Conservation (phyloP, 2,888 invertebrate species). For the Aporophyla lueneburgensis region DNA sequence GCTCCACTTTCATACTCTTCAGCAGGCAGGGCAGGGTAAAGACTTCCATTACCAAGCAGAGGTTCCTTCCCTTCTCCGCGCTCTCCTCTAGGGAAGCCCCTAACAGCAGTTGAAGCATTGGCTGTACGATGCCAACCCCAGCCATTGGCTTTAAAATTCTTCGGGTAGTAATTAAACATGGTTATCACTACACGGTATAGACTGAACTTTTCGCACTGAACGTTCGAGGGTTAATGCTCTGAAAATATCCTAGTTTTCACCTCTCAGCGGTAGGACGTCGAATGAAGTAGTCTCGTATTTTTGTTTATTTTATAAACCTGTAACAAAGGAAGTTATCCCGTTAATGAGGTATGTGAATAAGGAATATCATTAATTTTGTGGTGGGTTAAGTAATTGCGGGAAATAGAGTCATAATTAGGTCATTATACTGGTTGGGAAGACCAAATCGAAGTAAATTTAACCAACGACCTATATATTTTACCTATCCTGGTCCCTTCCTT, state of each 20-base stretch:
- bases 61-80: constrained; percentile 80
- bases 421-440: not conserved
- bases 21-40: constrained; percentile 85
- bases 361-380: constrained; percentile 6
- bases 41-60: constrained; percentile 77
- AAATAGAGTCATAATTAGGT: not conserved
- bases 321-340: constrained; percentile 66
- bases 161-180: constrained; percentile 83
- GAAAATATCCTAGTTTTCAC: no score
- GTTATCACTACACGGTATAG: no score
- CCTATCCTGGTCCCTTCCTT: not conserved
- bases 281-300: no score
- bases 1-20: constrained; percentile 87
- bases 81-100: constrained; percentile 83
- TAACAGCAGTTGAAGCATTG: constrained; percentile 80
- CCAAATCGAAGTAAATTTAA: no score
- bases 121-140: constrained; percentile 87
- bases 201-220: no score
- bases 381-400: not conserved
- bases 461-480: not conserved
- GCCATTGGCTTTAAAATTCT: constrained; percentile 87
- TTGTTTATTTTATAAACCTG: no score
- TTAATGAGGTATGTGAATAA: constrained; percentile 27
- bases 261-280: no score
- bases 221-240: no score